A percentile compares a stretch with the other conserved stretches of the same genome.
Evolutionary conservation across 1,140 invertebrate genomes (phyloP).

Genomic region (Danaus melanippus): DNA sequence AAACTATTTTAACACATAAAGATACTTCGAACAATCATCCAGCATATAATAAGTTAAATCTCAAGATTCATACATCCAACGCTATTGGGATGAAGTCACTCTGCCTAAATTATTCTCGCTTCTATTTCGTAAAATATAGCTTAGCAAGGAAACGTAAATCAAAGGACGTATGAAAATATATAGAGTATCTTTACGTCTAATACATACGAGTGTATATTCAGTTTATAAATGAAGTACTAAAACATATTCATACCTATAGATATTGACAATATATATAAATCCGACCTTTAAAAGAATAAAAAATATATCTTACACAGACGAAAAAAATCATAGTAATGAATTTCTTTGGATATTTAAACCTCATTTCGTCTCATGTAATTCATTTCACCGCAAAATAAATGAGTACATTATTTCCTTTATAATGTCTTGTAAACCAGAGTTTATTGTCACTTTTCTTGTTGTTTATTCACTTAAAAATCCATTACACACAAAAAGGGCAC

Average conservation of each 20-base stretch:
- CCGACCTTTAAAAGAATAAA: too few species aligned
- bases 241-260: too few species aligned
- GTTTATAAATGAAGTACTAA: too few species aligned
- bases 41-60: slow-evolving; percentile 21
- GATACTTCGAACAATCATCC: too few species aligned
- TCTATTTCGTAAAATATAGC: slow-evolving; percentile 24
- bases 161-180: too few species aligned
- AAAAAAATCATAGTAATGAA: too few species aligned
- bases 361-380: slow-evolving; percentile 3
- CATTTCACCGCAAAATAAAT: slow-evolving; percentile 4
- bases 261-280: too few species aligned
- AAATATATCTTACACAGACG: too few species aligned
- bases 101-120: slow-evolving; percentile 28
- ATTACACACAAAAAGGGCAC: slow-evolving; percentile 60
- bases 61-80: slow-evolving; percentile 20
- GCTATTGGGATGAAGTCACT: slow-evolving; percentile 16
- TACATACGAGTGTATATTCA: too few species aligned
- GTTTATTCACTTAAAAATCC: slow-evolving; percentile 69
- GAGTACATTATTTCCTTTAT: slow-evolving; percentile 24
- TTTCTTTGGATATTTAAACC: too few species aligned
- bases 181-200: too few species aligned
- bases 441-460: slow-evolving; percentile 38
- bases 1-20: too few species aligned
- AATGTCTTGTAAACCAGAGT: slow-evolving; percentile 22
- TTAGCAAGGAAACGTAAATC: neutral